Evolutionary conservation across 2,113 vertebrate species (phyloP), one percentile per base, ranked within the genome.

Genomic region (Sinocyclocheilus anophthalmus): DNA sequence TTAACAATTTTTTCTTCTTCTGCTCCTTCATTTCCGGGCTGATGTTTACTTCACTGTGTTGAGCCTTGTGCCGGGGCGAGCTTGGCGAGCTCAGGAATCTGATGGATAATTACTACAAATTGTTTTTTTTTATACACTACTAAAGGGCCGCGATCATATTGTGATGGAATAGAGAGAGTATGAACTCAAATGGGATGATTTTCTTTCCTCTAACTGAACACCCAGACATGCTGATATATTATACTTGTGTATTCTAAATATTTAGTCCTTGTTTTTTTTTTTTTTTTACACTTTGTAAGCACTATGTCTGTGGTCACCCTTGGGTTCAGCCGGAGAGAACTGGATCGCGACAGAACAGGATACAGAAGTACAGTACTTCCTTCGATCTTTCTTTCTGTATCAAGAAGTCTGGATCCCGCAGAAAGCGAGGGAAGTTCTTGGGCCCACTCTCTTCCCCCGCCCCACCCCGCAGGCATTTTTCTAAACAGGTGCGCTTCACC

Each of bases 401-500:
- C 24, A 80, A 77, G 33, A 55, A 53, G 45, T 42, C 55, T 84
- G 67, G 81, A 75, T 76, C 57, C n/a, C 10, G 69, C 5, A 22
- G 78, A 59, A 87, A 45, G 45, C 16, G 20, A 87, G 22, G 65
- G 72, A 82, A 63, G 81, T 86, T 57, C 82, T 65, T 26, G 77
- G 63, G 81, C 50, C 70, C 81, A 33, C 76, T 57, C 45, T 18
- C 87, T 90, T 87, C 87, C 89, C 91, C 90, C 88, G 90, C 92
- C 91, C 92, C 93, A 91, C 92, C 89, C 92, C 92, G 90, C 93
- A 92, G 93, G 92, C 91, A 89, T 93, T 94, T 94, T 92, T 92
- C 90, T 92, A 91, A 93, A 92, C 92, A 93, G 94, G 93, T 93
- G 92, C 92, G 92, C 90, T 91, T 91, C 91, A 90, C 90, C 92